Evolutionary conservation across 2,797 vertebrate species (phyloP).

Genomic region (Erethizon dorsatum): DNA sequence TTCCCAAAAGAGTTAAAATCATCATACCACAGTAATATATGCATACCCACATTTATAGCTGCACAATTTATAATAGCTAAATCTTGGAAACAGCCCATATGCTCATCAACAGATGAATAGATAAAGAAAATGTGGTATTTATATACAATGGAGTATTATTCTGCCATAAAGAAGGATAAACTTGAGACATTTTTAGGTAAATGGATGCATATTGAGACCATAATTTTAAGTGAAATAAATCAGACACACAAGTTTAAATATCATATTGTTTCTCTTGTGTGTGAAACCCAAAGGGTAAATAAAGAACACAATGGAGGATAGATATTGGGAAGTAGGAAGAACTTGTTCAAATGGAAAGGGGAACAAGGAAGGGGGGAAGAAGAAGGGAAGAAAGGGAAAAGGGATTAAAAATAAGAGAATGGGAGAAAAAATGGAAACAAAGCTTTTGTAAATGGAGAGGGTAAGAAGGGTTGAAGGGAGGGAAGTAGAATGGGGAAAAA

Average conservation of each 20-base stretch:
- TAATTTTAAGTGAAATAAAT: neutral
- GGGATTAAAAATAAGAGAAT: neutral
- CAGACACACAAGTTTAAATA: neutral
- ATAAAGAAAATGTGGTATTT: neutral
- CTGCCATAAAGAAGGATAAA: neutral
- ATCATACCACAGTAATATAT: neutral
- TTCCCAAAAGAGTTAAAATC: neutral
- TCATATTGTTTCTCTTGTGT: neutral
- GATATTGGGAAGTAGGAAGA: neutral
- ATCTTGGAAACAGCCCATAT: neutral
- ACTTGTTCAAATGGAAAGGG: neutral
- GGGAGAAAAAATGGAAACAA: neutral
- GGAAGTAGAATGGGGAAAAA: neutral
- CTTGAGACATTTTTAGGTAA: neutral
- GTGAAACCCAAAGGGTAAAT: neutral
- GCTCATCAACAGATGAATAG: neutral
- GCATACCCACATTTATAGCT: neutral
- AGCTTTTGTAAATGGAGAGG: neutral
- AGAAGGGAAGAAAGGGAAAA: neutral
- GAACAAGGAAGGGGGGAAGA: neutral
- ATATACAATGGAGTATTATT: neutral
- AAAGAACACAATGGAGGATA: neutral
- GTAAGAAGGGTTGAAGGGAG: neutral
- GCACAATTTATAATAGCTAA: neutral
- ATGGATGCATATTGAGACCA: neutral